Evolutionary conservation across 2,888 invertebrate genomes (phyloP), one percentile per base, ranked within the genome.

Genomic region (Elysia crispata): DNA sequence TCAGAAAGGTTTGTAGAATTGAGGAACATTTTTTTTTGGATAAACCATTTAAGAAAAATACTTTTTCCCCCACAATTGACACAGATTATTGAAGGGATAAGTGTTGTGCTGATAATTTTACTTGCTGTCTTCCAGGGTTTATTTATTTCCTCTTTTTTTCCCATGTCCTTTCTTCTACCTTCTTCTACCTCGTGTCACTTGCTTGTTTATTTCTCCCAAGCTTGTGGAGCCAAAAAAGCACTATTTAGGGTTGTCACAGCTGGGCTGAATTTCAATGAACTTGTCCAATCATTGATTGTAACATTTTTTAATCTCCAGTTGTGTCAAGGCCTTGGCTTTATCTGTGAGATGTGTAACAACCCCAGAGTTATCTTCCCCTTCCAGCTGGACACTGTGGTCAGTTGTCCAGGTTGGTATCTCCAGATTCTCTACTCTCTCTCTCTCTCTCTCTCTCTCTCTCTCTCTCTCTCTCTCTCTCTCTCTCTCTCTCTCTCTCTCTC

Each of bases 301-400:
- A 41, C 41, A 15, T 60, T 60, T 60, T 60, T 23, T 23, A 5
- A 20, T 60, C 87, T 87, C 18, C 85, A 91, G 90, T 85, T 90
- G 74, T 92, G 92, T 81, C 90, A 88, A 60, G 89, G 89, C 15
- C 86, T 90, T 84, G 92, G 91, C n/a, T 91, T 91, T 80, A 88
- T 92, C 76, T 92, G 92, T 87, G 92, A 91, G 76, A 83, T 91
- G 80, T 92, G 92, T 78, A 85, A 87, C 57, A 86, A 88, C 79
- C 86, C 83, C 18, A 90, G 90, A 74, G 84, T 91, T 20, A 89
- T 92, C 76, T 92, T 90, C 81, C 92, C 92, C 50, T 92, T 91
- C 84, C 90, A 92, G 79, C 86, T 91, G 25, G 83, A 87, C 41
- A 87, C 84, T 77, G 90, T 91, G 41, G 79, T 82, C 20, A 83